A percentile compares a stretch with the other conserved stretches of the same genome.
phyloP scores from a whole-genome alignment of 2,797 vertebrate genomes.

The Spinus olivaceus region DNA sequence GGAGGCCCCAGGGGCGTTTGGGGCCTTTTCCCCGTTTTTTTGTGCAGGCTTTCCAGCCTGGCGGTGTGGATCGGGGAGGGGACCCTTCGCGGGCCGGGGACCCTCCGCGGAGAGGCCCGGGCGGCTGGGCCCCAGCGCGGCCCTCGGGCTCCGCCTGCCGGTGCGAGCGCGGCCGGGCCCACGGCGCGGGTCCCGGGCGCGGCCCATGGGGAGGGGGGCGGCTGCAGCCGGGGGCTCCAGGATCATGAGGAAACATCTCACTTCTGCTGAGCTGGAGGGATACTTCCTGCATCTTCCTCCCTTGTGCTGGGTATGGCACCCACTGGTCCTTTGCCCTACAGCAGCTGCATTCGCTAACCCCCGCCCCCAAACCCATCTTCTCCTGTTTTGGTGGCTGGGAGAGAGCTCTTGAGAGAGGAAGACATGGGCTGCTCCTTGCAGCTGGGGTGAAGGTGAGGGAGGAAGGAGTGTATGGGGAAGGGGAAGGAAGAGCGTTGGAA shows the following conservation, averaged over 20 bases:
- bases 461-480: not conserved
- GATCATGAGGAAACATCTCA: fast-evolving
- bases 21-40: fast-evolving
- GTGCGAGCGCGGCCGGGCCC: not conserved
- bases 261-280: not conserved
- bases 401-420: not conserved
- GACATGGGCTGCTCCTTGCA: not conserved
- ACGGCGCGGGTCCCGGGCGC: not conserved
- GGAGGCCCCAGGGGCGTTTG: not conserved
- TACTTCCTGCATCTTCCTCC: not conserved
- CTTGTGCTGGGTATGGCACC: fast-evolving
- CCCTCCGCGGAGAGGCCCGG: not conserved
- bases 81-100: fast-evolving
- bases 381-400: not conserved
- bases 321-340: not conserved
- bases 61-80: not conserved
- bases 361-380: fast-evolving
- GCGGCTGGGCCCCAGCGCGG: not conserved
- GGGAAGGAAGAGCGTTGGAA: not conserved
- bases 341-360: not conserved
- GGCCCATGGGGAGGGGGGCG: not conserved
- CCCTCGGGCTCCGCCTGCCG: not conserved
- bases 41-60: fast-evolving
- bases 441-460: not conserved
- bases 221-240: not conserved